Conservation (phyloP, 2,797 vertebrate species). For the Carcharodon carcharias region DNA sequence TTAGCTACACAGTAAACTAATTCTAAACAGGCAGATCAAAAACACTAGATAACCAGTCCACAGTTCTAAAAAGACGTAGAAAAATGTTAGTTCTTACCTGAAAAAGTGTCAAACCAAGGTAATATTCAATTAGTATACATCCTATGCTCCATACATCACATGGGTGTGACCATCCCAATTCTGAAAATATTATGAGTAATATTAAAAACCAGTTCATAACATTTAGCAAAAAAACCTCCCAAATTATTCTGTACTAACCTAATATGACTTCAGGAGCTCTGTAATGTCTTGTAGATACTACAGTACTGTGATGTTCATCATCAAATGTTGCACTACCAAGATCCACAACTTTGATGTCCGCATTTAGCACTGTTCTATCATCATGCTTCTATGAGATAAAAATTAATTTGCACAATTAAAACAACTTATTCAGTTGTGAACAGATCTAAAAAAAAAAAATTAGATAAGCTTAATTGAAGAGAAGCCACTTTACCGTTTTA, state of each 20-base stretch:
- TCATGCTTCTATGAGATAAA: conserved; percentile 72
- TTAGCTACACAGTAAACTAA: neutral
- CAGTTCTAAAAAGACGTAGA: neutral
- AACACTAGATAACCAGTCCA: neutral
- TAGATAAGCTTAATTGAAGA: conserved; percentile 21
- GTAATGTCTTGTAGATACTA: conserved; percentile 95
- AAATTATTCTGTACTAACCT: conserved; percentile 59
- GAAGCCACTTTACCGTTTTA: conserved; percentile 65
- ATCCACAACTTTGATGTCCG: conserved; percentile 91
- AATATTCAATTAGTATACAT: conserved; percentile 81
- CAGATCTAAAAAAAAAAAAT: neutral
- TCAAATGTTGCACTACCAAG: conserved; percentile 95
- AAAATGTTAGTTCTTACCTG: conserved; percentile 56
- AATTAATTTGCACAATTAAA: neutral
- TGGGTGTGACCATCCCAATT: conserved; percentile 76
- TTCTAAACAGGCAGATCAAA: neutral
- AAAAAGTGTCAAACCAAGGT: conserved; percentile 79
- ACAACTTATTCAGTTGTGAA: neutral
- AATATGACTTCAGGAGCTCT: conserved; percentile 95
- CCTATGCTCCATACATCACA: conserved; percentile 84
- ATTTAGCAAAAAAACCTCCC: neutral
- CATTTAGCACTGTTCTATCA: conserved; percentile 77
- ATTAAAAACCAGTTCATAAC: neutral
- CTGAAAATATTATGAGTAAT: conserved; percentile 51
- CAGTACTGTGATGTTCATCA: conserved; percentile 89